Evolutionary conservation across 1,140 invertebrate species (phyloP).

Genomic region (Bombus consobrinus): DNA sequence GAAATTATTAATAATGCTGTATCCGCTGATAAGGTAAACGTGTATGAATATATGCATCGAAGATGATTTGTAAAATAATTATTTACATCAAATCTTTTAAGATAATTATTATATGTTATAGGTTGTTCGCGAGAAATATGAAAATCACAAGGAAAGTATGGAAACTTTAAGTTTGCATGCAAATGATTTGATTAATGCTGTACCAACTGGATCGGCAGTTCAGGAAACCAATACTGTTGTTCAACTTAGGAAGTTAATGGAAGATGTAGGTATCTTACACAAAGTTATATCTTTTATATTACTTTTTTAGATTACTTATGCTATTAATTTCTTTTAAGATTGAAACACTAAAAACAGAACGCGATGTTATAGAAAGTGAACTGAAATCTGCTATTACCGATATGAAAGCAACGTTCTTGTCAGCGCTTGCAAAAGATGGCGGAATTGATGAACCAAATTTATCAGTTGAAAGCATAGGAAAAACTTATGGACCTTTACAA

Average conservation of each 20-base stretch:
- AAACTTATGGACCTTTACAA: conserved; percentile 92
- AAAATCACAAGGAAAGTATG: conserved; percentile 91
- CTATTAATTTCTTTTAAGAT: conserved; percentile 83
- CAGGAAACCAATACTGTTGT: conserved; percentile 85
- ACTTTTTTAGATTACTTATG: conserved; percentile 6
- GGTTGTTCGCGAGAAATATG: conserved; percentile 94
- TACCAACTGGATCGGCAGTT: conserved; percentile 85
- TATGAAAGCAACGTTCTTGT: conserved; percentile 92
- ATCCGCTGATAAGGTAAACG: conserved; percentile 86
- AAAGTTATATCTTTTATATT: background rate
- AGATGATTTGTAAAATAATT: conserved; percentile 16
- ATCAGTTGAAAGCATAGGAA: conserved; percentile 89
- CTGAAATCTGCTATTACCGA: conserved; percentile 93
- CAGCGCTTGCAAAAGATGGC: conserved; percentile 91
- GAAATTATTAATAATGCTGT: conserved; percentile 96
- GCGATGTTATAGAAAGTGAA: conserved; percentile 94
- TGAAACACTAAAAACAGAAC: conserved; percentile 93
- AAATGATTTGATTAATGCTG: conserved; percentile 85
- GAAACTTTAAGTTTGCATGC: conserved; percentile 91
- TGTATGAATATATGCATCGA: background rate
- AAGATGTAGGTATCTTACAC: conserved; percentile 82
- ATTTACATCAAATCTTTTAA: background rate
- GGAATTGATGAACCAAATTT: conserved; percentile 93
- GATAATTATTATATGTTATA: conserved; percentile 73
- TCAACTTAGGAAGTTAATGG: conserved; percentile 91